Evolutionary conservation across 2,888 invertebrate genomes (phyloP), one percentile per base, ranked within the genome.

Genomic region (Trissolcus brochymenae): DNA sequence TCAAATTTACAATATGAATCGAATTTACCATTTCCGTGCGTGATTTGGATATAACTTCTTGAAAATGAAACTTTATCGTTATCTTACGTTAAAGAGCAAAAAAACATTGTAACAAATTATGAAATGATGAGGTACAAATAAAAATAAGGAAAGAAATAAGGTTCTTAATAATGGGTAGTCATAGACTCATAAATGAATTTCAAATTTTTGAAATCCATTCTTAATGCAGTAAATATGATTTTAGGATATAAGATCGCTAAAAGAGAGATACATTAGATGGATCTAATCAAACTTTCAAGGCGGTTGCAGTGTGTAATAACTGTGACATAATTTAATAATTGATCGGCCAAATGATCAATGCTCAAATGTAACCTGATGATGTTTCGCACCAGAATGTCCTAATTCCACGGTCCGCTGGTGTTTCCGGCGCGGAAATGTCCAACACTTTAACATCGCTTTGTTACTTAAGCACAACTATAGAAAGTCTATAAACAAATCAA

Each of bases 331-430:
- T 54, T 59, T 14, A 40, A 17, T 54, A 59, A 60, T 73, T 60
- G 41, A 53, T 65, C 66, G 19, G 13, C n/a, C 46, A 66, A 19
- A 51, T 67, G 35, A 61, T 56, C 29, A 57, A 61, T 49, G 43
- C 35, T 62, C 53, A 19, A 56, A 14, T 68, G 46, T 41, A 75
- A 68, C 59, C 13, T 64, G 43, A 55, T 78, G 61, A 74, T 46
- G 66, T 50, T 75, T 75, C 65, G 50, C 61, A 65, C 82, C 77
- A 82, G 82, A 81, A 79, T 84, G 87, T 85, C 86, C 88, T 84
- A 85, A 83, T 87, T 88, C 84, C 86, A 88, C 86, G 88, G 86
- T 87, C 82, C 84, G 87, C 82, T 88, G 86, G 84, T 82, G 77
- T 84, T 87, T 88, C 88, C 88, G 85, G 85, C 70, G 82, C 85